Conservation (phyloP, 1,140 invertebrate genomes). For the Nymphalis io region DNA sequence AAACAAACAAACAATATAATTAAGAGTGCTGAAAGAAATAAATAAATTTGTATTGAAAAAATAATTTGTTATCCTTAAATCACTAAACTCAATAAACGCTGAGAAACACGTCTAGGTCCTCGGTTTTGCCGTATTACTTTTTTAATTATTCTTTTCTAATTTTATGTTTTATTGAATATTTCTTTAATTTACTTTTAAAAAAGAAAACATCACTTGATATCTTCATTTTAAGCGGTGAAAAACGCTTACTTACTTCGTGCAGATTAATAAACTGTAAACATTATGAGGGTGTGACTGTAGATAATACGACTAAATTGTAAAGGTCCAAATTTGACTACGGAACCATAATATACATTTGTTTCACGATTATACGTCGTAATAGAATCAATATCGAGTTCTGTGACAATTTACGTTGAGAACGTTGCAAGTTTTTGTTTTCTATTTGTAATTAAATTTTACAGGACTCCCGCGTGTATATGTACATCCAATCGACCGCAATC, state of each 20-base stretch:
- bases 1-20: too few relatives aligned
- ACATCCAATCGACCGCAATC: slow-evolving; percentile 61
- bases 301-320: neutral
- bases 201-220: too few relatives aligned
- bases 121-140: too few relatives aligned
- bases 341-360: neutral
- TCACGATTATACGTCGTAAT: neutral
- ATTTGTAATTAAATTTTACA: slow-evolving; percentile 36
- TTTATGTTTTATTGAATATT: too few relatives aligned
- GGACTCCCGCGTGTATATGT: slow-evolving; percentile 65
- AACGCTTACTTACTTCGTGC: neutral
- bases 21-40: too few relatives aligned
- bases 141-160: too few relatives aligned
- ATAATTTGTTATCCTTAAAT: too few relatives aligned
- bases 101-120: too few relatives aligned
- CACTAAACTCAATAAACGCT: too few relatives aligned
- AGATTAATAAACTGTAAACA: neutral
- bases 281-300: neutral
- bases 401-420: neutral
- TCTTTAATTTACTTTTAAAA: too few relatives aligned
- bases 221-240: too few relatives aligned
- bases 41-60: too few relatives aligned
- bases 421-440: slow-evolving; percentile 1
- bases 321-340: neutral
- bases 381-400: neutral